phyloP scores from a whole-genome alignment of 2,888 invertebrate genomes.

The Polyommatus icarus region DNA sequence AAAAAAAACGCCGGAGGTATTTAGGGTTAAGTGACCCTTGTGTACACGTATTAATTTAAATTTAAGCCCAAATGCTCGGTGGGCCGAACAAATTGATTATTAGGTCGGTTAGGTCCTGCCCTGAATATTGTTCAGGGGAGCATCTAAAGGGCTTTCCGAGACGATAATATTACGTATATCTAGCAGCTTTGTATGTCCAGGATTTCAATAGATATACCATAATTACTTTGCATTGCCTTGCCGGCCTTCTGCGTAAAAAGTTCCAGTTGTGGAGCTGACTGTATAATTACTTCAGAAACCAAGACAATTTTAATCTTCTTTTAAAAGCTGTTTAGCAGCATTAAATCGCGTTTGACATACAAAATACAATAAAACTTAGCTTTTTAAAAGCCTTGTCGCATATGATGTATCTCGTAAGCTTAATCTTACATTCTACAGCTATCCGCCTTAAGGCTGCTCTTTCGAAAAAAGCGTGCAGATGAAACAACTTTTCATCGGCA shows the following conservation, averaged over 20 bases:
- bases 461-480: too few relatives aligned
- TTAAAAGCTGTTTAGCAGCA: too few relatives aligned
- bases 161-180: constrained; percentile 38
- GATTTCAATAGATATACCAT: background rate
- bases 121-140: constrained; percentile 62
- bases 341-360: too few relatives aligned
- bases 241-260: background rate
- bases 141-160: constrained; percentile 37
- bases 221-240: background rate
- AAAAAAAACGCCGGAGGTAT: background rate
- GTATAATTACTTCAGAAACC: too few relatives aligned
- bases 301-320: too few relatives aligned
- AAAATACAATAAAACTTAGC: too few relatives aligned
- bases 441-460: too few relatives aligned
- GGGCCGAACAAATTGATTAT: constrained; percentile 65
- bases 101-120: constrained; percentile 60
- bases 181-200: background rate
- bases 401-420: too few relatives aligned
- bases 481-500: too few relatives aligned
- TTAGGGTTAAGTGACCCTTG: constrained; percentile 22
- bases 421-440: too few relatives aligned
- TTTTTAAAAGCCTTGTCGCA: too few relatives aligned
- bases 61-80: constrained; percentile 54
- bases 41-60: constrained; percentile 31
- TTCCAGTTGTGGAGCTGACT: too few relatives aligned